Evolutionary conservation across 1,140 invertebrate species (phyloP), one percentile per base, ranked within the genome.

Genomic region (Zaprionus kolodkinae): DNA sequence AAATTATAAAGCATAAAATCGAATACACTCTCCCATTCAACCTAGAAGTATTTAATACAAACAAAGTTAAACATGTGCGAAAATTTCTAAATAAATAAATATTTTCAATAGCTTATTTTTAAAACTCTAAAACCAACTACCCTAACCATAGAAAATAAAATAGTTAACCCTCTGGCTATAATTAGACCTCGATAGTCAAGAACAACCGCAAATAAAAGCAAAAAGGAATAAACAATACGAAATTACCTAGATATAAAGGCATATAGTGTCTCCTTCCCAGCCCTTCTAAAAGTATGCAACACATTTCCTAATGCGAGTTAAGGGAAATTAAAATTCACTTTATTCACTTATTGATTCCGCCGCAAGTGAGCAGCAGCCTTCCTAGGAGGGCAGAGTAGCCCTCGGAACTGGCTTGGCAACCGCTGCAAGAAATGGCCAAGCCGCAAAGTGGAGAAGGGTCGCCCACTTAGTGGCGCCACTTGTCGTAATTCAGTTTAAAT

Each of bases 401-500:
- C 21, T 27, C n/a, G 54, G 21, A 25, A 35, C 52, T 64, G 15
- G 11, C n/a, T 15, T 0, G n/a, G 6, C 11, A 74, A 70, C 75
- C 55, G 75, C 43, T 78, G 75, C 70, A 45, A 27, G 71, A 56
- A 79, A 79, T 74, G 65, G 55, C 50, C 56, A 25, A 62, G 33
- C 78, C 78, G 45, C 78, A 30, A 30, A 74, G 35, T 12, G 48
- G 25, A 66, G 52, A 33, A 66, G 52, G 54, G 56, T 48, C 10
- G 27, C 56, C 71, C 71, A 57, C 45, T 79, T 54, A 50, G 75
- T 69, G 77, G 78, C 38, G 21, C 21, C 62, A 63, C 48, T 71
- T 80, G 65, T 66, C 67, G 67, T 75, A 80, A 78, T 75, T 71
- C 71, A 72, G 64, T 75, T 67, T 71, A 64, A 78, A 80, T 80